Conservation (phyloP, 2,113 vertebrate genomes). For the Rhinolophus ferrumequinum region DNA sequence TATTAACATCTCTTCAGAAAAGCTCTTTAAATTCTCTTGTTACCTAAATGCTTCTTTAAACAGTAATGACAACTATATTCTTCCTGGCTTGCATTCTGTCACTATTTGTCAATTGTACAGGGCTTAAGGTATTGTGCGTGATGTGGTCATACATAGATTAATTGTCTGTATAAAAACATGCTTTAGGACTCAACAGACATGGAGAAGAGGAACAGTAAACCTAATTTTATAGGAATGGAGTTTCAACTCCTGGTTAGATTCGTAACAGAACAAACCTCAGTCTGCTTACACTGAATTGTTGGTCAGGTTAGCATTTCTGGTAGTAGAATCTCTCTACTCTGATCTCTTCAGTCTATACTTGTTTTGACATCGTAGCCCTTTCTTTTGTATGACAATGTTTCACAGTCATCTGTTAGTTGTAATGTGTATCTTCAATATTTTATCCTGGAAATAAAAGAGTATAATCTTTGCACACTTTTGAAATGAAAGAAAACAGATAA, state of each 20-base stretch:
- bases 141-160: not conserved
- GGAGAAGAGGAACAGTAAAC: not conserved
- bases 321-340: not conserved
- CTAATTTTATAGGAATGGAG: not conserved
- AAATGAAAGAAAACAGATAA: not conserved
- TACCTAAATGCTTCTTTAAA: not conserved
- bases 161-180: not conserved
- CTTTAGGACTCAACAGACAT: not conserved
- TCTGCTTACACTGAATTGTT: not conserved
- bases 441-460: not conserved
- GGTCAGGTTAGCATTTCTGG: not conserved
- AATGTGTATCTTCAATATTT: not conserved
- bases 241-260: not conserved
- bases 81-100: not conserved
- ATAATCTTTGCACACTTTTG: not conserved
- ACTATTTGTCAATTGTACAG: not conserved
- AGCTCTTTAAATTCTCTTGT: constrained; percentile 11
- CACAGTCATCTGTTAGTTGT: not conserved
- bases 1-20: not conserved
- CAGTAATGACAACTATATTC: not conserved
- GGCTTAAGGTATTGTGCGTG: not conserved
- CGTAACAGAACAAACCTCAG: not conserved
- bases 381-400: not conserved
- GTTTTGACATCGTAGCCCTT: not conserved
- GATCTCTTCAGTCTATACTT: not conserved